Evolutionary conservation across 2,113 vertebrate species (phyloP).

Genomic region (Protobothrops flavoviridis): DNA sequence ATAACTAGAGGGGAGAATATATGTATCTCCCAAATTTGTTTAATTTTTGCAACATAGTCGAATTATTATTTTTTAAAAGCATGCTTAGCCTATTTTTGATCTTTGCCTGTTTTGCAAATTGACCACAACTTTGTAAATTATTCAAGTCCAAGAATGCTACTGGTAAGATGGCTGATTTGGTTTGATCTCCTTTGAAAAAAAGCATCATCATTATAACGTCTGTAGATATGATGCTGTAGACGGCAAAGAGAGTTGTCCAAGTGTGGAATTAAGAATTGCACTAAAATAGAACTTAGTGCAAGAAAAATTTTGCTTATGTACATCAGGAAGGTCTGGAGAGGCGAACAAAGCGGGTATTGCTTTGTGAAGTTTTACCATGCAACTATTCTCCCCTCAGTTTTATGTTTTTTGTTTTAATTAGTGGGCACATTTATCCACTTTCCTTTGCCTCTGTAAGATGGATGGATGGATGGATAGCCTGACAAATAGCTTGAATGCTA

Average conservation of each 20-base stretch:
- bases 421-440: not conserved
- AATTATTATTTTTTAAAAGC: conserved; percentile 3
- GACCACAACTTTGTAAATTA: conserved; percentile 38
- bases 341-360: accelerated
- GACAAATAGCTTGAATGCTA: not conserved
- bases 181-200: conserved; percentile 21
- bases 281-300: conserved; percentile 1
- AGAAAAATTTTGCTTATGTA: not conserved
- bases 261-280: not conserved
- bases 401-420: not conserved
- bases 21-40: not conserved
- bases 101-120: conserved; percentile 23
- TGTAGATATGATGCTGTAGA: conserved; percentile 8
- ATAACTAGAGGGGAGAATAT: not conserved
- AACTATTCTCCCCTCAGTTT: not conserved
- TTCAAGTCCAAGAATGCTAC: conserved; percentile 23
- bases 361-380: not conserved
- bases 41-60: not conserved
- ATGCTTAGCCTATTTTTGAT: conserved; percentile 20
- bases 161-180: not conserved
- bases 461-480: not conserved
- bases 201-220: not conserved
- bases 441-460: not conserved
- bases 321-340: not conserved
- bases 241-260: conserved; percentile 27